Percentiles rank a stretch among this genome's conserved stretches.
phyloP scores from a whole-genome alignment of 1,140 invertebrate genomes.

The Eriosoma lanigerum region DNA sequence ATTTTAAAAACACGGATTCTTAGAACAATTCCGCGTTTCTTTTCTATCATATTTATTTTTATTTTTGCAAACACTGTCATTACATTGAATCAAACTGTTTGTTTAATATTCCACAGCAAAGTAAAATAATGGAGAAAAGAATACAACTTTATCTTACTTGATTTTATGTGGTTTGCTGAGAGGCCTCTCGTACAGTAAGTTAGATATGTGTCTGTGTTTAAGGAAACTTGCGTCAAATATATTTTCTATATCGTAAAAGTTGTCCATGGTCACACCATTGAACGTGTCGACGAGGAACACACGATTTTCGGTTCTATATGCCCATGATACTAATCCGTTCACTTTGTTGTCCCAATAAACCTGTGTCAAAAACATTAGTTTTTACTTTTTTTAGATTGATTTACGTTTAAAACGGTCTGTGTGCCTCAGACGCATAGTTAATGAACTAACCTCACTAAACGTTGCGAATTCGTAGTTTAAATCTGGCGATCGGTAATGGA shows the following conservation, averaged over 20 bases:
- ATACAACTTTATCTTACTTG: slow-evolving; percentile 16
- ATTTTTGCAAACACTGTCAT: no score
- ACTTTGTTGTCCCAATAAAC: slow-evolving; percentile 21
- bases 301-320: slow-evolving; percentile 50
- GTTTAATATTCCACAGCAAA: no score
- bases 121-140: no score
- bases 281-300: slow-evolving; percentile 52
- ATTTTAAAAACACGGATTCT: no score
- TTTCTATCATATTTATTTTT: no score
- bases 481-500: slow-evolving; percentile 53
- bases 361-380: not conserved
- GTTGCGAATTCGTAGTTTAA: slow-evolving; percentile 47
- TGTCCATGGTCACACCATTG: slow-evolving; percentile 34
- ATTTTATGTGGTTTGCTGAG: slow-evolving; percentile 51
- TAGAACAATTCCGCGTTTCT: no score
- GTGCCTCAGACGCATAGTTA: not conserved
- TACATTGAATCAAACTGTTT: no score
- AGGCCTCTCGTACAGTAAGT: slow-evolving; percentile 53
- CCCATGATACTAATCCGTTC: slow-evolving; percentile 52
- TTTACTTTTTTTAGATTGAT: no score
- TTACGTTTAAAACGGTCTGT: not conserved
- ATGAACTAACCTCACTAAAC: slow-evolving; percentile 53
- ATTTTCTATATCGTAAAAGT: slow-evolving; percentile 53
- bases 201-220: slow-evolving; percentile 51
- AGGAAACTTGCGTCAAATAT: slow-evolving; percentile 54